Base-by-base conservation (phyloP, 2,797 vertebrate genomes). In the Phoeniculus purpureus region DNA sequence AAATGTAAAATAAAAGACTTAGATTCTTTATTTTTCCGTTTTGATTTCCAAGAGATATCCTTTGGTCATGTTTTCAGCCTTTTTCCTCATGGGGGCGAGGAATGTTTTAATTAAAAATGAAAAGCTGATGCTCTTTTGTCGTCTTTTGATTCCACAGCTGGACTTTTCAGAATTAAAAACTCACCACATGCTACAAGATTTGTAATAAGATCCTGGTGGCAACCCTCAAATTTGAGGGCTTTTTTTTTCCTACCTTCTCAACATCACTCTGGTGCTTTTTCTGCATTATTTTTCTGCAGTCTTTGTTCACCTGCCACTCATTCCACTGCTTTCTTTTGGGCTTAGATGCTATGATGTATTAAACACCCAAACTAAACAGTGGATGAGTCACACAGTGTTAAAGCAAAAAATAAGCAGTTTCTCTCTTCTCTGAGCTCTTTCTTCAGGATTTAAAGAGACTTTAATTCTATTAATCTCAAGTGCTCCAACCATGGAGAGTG, bases 381-480 rank as follows among this genome's bases (percentile, higher is more conserved):
- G 81, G 64, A 27, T 90, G 85, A 91, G 55, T 95, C 89, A 84
- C 37, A 22, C 7, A 18, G 48, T 47, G 29, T 77, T 92, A 56
- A 82, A 86, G 78, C 22, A 55, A 81, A 86, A 85, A 48, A 48
- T 78, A 65, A 1, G 1, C 15, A 50, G 26, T 56, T 84, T 84
- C 50, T 83, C 23, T 87, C 71, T 88, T 18, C 51, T 79, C 62
- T 72, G 72, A 88, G 64, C 29, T 67, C 66, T 77, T 93, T 81
- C 81, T 85, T 79, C 47, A 62, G 26, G 48, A 77, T 72, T 93
- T 92, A 86, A 86, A 76, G 37, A 68, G 10, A 59, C 32, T 87
- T 83, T 85, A 85, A 87, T 95, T 93, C 74, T 88, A 20, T 88
- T 93, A 82, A 82, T 94, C 77, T 81, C 37, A 19, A 77, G 22